Evolutionary conservation across 2,797 vertebrate genomes (phyloP), one percentile per base, ranked within the genome.

Genomic region (Gymnothorax reevesii): DNA sequence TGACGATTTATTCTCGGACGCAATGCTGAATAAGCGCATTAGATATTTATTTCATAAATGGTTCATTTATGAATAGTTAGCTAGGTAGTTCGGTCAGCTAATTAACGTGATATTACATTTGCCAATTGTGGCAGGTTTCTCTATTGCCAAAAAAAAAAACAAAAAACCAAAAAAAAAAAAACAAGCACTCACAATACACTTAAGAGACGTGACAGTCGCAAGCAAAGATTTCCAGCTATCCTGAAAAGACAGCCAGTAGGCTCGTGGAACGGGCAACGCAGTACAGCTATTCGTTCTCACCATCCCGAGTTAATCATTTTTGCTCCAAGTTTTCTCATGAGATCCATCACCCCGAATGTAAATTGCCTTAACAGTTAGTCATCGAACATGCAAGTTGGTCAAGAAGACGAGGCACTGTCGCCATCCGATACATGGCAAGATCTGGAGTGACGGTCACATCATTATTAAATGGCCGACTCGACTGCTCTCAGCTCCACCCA

Each of bases 401-500:
- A 2, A 6, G 49, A 54, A 17, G 52, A 80, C 49, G 55, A 80
- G 49, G 0, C 7, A 22, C 6, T 52, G 49, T 69, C 52, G 13
- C 73, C 25, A 10, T 8, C n/a, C n/a, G 49, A 80, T 52, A 12
- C 15, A 4, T 52, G n/a, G 52, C 77, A 55, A 80, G 77, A 10
- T 22, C 77, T 80, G 49, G 75, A 7, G 7, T 80, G 52, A 77
- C 42, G 33, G 13, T 77, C 33, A 52, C 22, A 52, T 15, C 33
- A 49, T 52, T 80, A 55, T 55, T 55, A 80, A 80, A 87, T 77
- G 42, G 82, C 59, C 57, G 71, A 77, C 77, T 85, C 20, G 55
- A 60, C 64, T 57, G 59, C 85, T 71, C 71, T 15, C 69, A 64
- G 87, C 87, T 82, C 87, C 87, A 88, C 87, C 87, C 84, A 88